Conservation (phyloP, 2,113 vertebrate genomes). For the Pycnonotus jocosus region DNA sequence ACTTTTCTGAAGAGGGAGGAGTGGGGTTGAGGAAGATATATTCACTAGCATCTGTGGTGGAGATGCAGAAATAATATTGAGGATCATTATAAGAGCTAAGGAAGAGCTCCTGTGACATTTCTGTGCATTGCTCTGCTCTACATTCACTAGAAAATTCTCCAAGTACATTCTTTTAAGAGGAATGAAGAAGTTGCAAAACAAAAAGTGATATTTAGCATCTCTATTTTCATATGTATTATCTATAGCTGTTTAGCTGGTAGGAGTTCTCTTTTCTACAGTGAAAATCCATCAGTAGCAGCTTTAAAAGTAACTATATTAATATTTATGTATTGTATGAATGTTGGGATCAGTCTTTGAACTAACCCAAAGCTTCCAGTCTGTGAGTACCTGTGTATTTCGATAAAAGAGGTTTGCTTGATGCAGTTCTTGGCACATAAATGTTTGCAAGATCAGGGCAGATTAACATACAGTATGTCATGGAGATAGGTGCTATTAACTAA, state of each 20-base stretch:
- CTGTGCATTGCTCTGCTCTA: background rate
- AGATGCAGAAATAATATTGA: background rate
- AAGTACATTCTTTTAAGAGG: background rate
- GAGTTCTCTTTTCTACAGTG: background rate
- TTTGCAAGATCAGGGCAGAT: background rate
- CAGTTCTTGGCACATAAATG: background rate
- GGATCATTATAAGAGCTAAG: background rate
- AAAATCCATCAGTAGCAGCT: background rate
- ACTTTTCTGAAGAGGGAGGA: background rate
- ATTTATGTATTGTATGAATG: background rate
- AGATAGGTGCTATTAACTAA: background rate
- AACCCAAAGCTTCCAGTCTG: background rate
- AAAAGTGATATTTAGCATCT: background rate
- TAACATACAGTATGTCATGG: background rate
- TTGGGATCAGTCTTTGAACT: background rate
- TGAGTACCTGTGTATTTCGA: background rate
- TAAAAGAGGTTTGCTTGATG: background rate
- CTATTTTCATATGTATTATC: background rate
- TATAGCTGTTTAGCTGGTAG: background rate
- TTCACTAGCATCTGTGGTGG: background rate
- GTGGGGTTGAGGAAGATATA: background rate
- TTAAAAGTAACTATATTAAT: background rate
- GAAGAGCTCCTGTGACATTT: background rate
- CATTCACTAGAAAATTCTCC: background rate
- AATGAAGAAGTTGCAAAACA: background rate